Base-by-base conservation (phyloP, 2,113 vertebrate species). In the Ceuthmochares aereus region DNA sequence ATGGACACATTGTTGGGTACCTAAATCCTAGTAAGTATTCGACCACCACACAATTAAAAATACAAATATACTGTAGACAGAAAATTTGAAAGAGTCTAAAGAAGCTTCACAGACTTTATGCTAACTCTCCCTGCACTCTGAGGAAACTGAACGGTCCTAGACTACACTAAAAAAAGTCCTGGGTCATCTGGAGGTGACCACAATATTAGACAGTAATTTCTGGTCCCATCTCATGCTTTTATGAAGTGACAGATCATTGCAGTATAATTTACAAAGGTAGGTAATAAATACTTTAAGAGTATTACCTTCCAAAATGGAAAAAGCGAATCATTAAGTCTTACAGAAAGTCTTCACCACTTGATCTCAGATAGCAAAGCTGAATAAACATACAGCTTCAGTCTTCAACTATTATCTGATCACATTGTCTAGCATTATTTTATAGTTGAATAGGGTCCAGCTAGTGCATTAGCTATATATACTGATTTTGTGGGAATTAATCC, bases 281-380 rank as follows among this genome's bases (percentile, higher is more conserved):
- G 93, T 78, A 88, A 75, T 54, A 93, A 91, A 86, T 84, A 89
- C 32, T 95, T 93, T 34, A 67, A 23, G 37, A 79, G 30, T 80
- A 93, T 43, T 90, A 84, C 72, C 63, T 94, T 88, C 88, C 84
- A 81, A 93, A 94, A 86, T 49, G 26, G 45, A 87, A 91, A 95
- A 88, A 66, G 8, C 67, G 36, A 92, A 75, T 11, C 74, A 82
- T 89, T 92, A 92, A 87, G 74, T 84, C 69, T 64, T 93, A 80
- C 47, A 88, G 64, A 88, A 95, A 90, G 32, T 88, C 89, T 95
- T 74, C 90, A 51, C 55, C 72, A 85, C 87, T 52, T 84, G 81
- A 95, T 91, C 88, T 95, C 66, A 90, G 78, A 96, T 36, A 96
- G 77, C 42, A 95, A 93, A 92, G 88, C 69, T 93, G 90, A 88